Percentiles rank a stretch among this genome's conserved stretches.
Evolutionary conservation across 2,888 invertebrate species (phyloP).

Genomic region (Rhyacophila evoluta): DNA sequence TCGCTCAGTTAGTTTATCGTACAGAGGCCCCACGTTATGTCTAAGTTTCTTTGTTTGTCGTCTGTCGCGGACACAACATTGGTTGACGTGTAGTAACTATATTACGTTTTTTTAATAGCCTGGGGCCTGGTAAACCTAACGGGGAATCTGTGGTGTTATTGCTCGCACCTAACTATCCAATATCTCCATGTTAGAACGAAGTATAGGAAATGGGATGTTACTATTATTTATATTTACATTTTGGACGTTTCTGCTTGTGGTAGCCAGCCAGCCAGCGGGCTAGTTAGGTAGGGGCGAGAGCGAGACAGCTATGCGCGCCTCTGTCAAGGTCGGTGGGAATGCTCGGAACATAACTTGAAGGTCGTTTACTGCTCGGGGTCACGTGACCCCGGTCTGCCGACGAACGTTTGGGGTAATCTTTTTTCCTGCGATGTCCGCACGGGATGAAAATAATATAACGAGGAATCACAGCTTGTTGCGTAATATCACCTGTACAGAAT

Average conservation of each 20-base stretch:
- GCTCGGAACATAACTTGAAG: slow-evolving; percentile 63
- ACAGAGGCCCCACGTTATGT: background rate
- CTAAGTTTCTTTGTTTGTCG: slow-evolving; percentile 42
- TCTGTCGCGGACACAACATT: slow-evolving; percentile 15
- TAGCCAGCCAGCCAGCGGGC: slow-evolving; percentile 57
- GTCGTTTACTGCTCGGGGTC: slow-evolving; percentile 67
- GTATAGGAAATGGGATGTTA: background rate
- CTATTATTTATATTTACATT: slow-evolving; percentile 16
- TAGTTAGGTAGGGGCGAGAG: slow-evolving; percentile 58
- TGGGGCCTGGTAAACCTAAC: background rate
- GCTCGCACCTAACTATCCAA: background rate
- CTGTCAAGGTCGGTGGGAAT: slow-evolving; percentile 57
- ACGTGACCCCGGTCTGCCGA: slow-evolving; percentile 60
- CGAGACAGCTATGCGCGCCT: slow-evolving; percentile 55
- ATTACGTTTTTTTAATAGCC: slow-evolving; percentile 22
- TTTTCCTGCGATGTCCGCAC: slow-evolving; percentile 19
- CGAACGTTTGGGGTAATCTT: slow-evolving; percentile 44
- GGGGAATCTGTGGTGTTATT: background rate
- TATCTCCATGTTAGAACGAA: background rate
- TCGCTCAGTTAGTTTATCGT: background rate
- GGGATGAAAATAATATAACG: slow-evolving; percentile 1
- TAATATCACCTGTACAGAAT: background rate
- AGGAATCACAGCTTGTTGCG: background rate
- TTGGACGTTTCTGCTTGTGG: background rate
- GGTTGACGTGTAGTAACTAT: slow-evolving; percentile 20